Evolutionary conservation across 1,140 invertebrate species (phyloP), one percentile per base, ranked within the genome.

Genomic region (Leptinotarsa texana): DNA sequence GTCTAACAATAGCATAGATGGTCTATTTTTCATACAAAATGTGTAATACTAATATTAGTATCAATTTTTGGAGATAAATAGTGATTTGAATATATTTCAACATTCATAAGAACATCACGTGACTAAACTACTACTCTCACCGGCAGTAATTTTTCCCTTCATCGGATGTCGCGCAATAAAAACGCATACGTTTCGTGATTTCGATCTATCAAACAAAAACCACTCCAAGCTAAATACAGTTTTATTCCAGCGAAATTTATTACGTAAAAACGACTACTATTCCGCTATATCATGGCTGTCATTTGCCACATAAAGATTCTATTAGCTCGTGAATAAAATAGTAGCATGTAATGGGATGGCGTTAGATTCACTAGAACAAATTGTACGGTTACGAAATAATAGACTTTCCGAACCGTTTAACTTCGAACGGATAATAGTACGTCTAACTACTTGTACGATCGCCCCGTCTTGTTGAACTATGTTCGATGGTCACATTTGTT

Each of bases 391-490:
- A 27, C 69, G 47, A 70, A 70, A 70, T 70, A 70, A 70, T 70
- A 70, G 69, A 70, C 69, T 70, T 70, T 70, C 69, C 69, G 69
- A 70, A 70, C 51, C 69, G 69, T 70, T 70, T 70, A 70, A 70
- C 69, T 70, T 61, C 17, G 69, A 70, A 70, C 63, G 63, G 63
- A 65, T 65, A 57, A 57, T 57, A 57, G 51, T 57, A 57, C 17
- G 51, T 57, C 51, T 57, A 57, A 57, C 51, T 57, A 57, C 51
- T 57, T 57, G 51, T 57, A 18, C 51, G 51, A 57, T 57, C n/a
- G 51, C 17, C 6, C 15, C 51, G n/a, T 57, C 51, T 57, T 57
- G 51, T 57, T 57, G 51, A 57, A 57, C 51, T 57, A 57, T 57
- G 51, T 57, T 57, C 51, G 51, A 57, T 57, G 51, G 51, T 57